Conservation (phyloP, 2,888 invertebrate species). For the Brenthis hecate region DNA sequence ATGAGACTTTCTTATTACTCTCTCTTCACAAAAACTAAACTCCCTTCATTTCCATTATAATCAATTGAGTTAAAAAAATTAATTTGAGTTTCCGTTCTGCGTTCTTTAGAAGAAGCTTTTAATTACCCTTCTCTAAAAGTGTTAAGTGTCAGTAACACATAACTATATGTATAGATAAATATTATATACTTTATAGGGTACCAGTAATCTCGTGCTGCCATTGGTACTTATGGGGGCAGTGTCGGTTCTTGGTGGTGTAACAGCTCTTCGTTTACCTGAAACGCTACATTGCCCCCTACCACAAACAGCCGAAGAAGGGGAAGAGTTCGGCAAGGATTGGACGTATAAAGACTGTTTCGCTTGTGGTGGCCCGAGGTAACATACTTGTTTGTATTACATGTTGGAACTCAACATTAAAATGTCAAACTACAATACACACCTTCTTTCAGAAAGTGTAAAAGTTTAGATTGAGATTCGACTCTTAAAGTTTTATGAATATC, state of each 20-base stretch:
- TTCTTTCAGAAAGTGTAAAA: no score
- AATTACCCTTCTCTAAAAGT: not conserved
- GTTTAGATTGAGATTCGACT: no score
- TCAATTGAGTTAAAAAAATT: no score
- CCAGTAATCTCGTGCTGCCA: constrained; percentile 91
- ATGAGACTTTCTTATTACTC: no score
- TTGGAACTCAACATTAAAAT: no score
- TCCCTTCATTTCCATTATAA: no score
- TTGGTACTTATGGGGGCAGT: constrained; percentile 92
- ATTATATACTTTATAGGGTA: constrained; percentile 82
- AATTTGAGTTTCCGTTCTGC: no score
- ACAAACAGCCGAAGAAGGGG: constrained; percentile 94
- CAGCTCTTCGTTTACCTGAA: constrained; percentile 91
- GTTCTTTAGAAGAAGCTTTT: no score
- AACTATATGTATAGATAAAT: not conserved
- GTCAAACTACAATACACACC: no score
- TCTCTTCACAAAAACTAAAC: no score
- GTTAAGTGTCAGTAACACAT: no score
- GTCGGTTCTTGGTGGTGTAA: constrained; percentile 90
- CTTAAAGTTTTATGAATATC: no score
- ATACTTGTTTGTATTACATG: not conserved
- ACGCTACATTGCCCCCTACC: constrained; percentile 91
- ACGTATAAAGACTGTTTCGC: constrained; percentile 87
- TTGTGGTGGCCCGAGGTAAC: constrained; percentile 87
- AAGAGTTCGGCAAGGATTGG: constrained; percentile 93